Percentiles rank a stretch among this genome's conserved stretches.
Conservation (phyloP, 2,113 vertebrate genomes). For the Morone saxatilis region DNA sequence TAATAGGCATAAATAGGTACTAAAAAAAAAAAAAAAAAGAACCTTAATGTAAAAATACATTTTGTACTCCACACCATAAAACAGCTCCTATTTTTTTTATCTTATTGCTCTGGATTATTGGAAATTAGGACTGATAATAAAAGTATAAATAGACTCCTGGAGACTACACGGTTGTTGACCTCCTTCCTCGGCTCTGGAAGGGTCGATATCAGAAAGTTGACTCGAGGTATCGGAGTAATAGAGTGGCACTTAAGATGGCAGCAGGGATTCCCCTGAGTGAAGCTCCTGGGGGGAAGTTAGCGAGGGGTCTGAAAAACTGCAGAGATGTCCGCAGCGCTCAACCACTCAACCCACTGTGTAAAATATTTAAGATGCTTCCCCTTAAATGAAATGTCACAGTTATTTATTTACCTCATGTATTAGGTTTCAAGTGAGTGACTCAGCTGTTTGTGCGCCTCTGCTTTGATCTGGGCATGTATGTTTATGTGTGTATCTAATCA, state of each 20-base stretch:
- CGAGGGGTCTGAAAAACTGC: not conserved
- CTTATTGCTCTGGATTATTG: not conserved
- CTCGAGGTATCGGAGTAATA: conserved; percentile 1
- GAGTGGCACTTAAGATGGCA: conserved; percentile 18
- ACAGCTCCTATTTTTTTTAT: too few species aligned
- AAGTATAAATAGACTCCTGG: not conserved
- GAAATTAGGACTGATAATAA: not conserved
- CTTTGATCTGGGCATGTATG: conserved; percentile 42
- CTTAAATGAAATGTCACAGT: conserved; percentile 40
- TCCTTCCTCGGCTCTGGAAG: not conserved
- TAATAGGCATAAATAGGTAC: not conserved
- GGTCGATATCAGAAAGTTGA: conserved; percentile 19
- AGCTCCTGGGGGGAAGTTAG: not conserved
- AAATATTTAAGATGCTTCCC: conserved; percentile 37
- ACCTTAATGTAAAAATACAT: not conserved
- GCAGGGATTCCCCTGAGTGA: conserved; percentile 25
- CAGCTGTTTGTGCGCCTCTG: conserved; percentile 29
- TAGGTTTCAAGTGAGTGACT: conserved; percentile 51
- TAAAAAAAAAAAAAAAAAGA: not conserved
- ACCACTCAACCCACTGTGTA: conserved; percentile 7
- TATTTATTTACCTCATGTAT: conserved; percentile 43
- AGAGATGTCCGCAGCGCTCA: not conserved
- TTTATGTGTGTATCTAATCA: conserved; percentile 28
- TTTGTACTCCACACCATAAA: not conserved
- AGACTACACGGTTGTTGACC: not conserved